These are phyloP conservation scores for Genyomyrus donnyi DNA, from an alignment of 2,113 vertebrate genomes.

Conservation along the genomic window DNA sequence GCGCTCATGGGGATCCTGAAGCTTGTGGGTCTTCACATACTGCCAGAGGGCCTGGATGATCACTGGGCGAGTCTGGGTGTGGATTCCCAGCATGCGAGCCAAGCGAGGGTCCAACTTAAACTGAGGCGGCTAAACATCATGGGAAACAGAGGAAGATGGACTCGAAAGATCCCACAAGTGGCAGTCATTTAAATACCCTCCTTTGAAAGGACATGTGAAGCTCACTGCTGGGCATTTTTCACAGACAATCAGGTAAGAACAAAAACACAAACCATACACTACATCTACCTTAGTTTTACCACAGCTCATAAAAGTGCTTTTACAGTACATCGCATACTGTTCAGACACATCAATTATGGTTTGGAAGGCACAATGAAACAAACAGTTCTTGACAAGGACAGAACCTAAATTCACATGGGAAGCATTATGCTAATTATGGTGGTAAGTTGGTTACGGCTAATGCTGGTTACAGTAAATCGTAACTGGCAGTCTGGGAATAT, in stretches of 20 bases:
- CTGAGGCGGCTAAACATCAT: constrained; percentile 35
- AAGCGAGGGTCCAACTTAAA: constrained; percentile 73
- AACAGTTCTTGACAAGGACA: neutral
- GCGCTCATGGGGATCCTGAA: constrained; percentile 80
- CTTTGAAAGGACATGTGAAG: neutral
- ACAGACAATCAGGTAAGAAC: neutral
- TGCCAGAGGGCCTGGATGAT: constrained; percentile 87
- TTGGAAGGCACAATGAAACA: neutral
- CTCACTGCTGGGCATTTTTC: neutral
- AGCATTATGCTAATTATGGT: neutral
- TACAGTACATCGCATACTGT: neutral
- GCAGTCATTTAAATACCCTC: neutral
- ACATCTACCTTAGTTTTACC: neutral
- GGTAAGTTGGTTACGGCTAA: neutral
- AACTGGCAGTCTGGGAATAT: neutral
- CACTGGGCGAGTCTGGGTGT: constrained; percentile 50
- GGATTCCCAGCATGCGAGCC: constrained; percentile 78
- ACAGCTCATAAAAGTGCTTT: neutral
- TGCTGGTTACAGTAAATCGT: neutral
- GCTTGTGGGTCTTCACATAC: constrained; percentile 84
- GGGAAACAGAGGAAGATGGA: neutral
- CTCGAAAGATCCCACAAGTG: neutral
- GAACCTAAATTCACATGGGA: neutral
- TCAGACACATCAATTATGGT: neutral
- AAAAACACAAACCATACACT: neutral